Conservation (phyloP, 2,113 vertebrate species). For the Theristicus caerulescens region DNA sequence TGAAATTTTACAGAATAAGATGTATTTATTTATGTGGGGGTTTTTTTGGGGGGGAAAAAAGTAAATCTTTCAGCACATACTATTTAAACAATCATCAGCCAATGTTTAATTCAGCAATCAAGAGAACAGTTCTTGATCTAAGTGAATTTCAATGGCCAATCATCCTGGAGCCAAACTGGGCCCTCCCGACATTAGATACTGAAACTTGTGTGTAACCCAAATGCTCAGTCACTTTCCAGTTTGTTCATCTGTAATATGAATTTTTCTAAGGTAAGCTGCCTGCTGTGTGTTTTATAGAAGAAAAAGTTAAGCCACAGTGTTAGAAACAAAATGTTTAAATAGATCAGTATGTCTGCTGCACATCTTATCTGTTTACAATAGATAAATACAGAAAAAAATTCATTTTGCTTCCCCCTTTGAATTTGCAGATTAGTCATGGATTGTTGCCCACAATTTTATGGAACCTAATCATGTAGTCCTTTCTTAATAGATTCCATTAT, state of each 20-base stretch:
- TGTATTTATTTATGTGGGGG: background rate
- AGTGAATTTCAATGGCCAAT: background rate
- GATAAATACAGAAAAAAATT: background rate
- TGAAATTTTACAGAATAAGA: background rate
- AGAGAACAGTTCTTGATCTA: background rate
- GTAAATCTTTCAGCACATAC: background rate
- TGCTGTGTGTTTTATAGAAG: background rate
- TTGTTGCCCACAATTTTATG: constrained; percentile 37
- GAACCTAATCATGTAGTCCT: background rate
- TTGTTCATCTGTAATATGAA: background rate
- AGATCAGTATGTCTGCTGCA: background rate
- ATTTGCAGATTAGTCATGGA: constrained; percentile 34
- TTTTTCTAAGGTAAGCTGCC: background rate
- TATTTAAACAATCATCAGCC: background rate
- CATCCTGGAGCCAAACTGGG: background rate
- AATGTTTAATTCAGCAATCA: background rate
- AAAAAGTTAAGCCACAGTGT: background rate
- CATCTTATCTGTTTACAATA: background rate
- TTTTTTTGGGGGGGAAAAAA: background rate
- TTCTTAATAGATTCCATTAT: constrained; percentile 42
- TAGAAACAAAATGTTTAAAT: background rate
- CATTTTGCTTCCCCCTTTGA: background rate
- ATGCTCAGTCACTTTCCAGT: background rate
- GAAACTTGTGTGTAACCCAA: background rate
- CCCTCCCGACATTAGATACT: background rate